Base-by-base conservation (phyloP, 2,888 invertebrate species). In the Exocentrus adspersus region DNA sequence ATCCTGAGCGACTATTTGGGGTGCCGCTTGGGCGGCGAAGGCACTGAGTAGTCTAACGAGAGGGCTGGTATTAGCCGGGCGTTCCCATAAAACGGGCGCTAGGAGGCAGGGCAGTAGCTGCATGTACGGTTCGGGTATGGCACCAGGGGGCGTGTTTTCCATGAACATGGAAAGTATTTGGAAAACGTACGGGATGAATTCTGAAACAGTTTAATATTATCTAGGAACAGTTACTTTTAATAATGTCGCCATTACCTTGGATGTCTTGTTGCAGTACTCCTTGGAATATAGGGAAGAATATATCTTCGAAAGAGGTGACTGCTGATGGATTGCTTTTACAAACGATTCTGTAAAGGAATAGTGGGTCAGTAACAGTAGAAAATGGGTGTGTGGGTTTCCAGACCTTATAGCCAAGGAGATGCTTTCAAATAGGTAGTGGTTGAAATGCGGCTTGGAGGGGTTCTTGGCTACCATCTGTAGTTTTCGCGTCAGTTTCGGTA, bases 141-240 rank as follows among this genome's bases (percentile, higher is more conserved):
- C 81, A 2, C 85, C 85, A 60, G 75, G 76, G 24, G 78, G 80
- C 16, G 80, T 76, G 64, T 92, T 83, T 82, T 97, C 97, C 84
- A 98, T 86, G 60, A 98, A 84, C 16, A 98, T 85, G 0, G 97
- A 95, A 41, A 98, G 85, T 84, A 99, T 91, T 93, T 99, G 99
- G 82, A 99, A 98, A 48, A 97, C 95, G 83, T 99, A 99, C 0
- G 98, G 98, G 84, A 98, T 93, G 85, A 99, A 98, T 82, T 98
- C 98, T 89, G 87, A 20, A 81, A 86, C 3, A 48, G 7, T 28
- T 21, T 48, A 63, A 72, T 64, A 71, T 45, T 46, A n/a, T n/a
- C n/a, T n/a, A 24, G 4, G 7, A 24, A 24, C 24, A 24, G 24
- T n/a, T n/a, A n/a, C n/a, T n/a, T n/a, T n/a, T n/a, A n/a, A n/a